Evolutionary conservation across 2,888 invertebrate genomes (phyloP).

Genomic region (Fissipunctia ypsillon): DNA sequence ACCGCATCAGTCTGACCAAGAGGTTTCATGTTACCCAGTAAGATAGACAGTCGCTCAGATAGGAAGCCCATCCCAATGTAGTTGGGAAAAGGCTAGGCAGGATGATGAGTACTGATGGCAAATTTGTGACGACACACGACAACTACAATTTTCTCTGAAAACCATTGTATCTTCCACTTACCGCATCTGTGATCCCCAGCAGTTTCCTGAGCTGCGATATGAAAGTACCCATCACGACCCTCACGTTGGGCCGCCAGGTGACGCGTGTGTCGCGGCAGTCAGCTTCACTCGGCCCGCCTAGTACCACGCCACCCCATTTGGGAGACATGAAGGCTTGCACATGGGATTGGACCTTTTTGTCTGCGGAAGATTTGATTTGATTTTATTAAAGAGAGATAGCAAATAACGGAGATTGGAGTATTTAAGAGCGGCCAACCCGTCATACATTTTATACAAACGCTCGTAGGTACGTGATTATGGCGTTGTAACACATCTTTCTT

Average conservation of each 20-base stretch:
- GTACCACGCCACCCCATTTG: slow-evolving; percentile 97
- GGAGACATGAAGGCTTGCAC: slow-evolving; percentile 95
- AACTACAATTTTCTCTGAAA: neutral
- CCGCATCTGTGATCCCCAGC: slow-evolving; percentile 92
- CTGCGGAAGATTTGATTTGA: slow-evolving; percentile 24
- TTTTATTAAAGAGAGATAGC: too few species aligned
- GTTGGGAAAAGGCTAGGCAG: neutral
- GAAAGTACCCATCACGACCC: slow-evolving; percentile 94
- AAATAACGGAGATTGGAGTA: neutral
- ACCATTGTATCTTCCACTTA: slow-evolving; percentile 71
- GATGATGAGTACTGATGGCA: neutral
- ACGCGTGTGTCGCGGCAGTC: slow-evolving; percentile 83
- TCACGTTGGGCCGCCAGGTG: slow-evolving; percentile 71
- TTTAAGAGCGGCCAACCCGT: too few species aligned
- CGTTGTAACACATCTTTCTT: too few species aligned
- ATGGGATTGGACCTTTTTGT: slow-evolving; percentile 70
- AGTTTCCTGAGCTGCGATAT: slow-evolving; percentile 94
- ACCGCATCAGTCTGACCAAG: neutral
- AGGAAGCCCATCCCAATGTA: neutral
- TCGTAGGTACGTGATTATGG: too few species aligned
- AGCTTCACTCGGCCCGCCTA: slow-evolving; percentile 92
- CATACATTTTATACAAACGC: too few species aligned
- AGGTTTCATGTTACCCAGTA: neutral
- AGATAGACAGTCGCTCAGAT: neutral
- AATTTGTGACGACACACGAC: neutral